phyloP scores from a whole-genome alignment of 2,888 invertebrate species.

The Acheta domesticus region DNA sequence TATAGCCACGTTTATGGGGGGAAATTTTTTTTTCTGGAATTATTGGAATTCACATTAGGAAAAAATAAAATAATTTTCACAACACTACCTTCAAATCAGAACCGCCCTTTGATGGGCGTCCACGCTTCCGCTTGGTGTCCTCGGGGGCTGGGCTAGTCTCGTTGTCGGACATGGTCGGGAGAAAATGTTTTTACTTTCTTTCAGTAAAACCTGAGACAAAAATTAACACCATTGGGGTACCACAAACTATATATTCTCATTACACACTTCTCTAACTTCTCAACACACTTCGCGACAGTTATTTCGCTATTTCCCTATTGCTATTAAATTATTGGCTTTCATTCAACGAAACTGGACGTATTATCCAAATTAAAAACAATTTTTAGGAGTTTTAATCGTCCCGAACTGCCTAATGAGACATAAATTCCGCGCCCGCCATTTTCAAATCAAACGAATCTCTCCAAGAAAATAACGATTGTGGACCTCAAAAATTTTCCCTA shows the following conservation, averaged over 20 bases:
- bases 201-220: background rate
- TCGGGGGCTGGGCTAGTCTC: constrained; percentile 46
- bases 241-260: too few species aligned
- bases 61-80: background rate
- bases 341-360: constrained; percentile 21
- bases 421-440: constrained; percentile 40
- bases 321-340: background rate
- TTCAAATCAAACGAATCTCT: constrained; percentile 36
- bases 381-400: background rate
- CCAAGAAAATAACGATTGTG: constrained; percentile 32
- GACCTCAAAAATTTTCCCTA: constrained; percentile 36
- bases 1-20: too few species aligned
- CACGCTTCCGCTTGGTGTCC: constrained; percentile 47
- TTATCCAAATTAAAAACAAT: constrained; percentile 19
- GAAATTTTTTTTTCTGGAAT: too few species aligned
- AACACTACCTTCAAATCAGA: constrained; percentile 30
- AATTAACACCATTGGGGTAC: background rate
- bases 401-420: background rate
- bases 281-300: background rate
- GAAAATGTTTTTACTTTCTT: constrained; percentile 24
- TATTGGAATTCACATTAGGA: too few species aligned
- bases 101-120: constrained; percentile 45
- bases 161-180: constrained; percentile 46
- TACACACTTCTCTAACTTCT: background rate
- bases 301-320: background rate